Evolutionary conservation across 2,113 vertebrate species (phyloP).

Genomic region (Hipposideros armiger): DNA sequence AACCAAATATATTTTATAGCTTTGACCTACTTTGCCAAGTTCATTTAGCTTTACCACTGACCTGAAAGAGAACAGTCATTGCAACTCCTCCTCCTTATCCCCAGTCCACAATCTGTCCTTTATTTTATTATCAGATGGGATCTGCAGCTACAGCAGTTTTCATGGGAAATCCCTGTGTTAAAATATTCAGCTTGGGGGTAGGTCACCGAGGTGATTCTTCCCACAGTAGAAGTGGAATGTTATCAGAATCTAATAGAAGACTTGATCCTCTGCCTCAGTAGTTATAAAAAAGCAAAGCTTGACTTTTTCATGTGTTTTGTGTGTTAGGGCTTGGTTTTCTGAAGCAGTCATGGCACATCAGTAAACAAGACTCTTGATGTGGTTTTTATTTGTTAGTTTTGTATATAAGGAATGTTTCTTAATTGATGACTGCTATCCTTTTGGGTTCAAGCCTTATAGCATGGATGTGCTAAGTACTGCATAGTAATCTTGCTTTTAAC

Average conservation of each 20-base stretch:
- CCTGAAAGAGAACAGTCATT: background rate
- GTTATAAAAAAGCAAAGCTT: background rate
- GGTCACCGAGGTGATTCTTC: background rate
- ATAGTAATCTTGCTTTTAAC: background rate
- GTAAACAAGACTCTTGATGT: background rate
- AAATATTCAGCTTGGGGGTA: background rate
- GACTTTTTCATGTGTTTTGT: background rate
- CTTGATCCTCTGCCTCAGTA: background rate
- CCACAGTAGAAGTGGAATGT: background rate
- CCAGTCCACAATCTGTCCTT: background rate
- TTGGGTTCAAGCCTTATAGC: background rate
- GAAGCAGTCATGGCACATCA: background rate
- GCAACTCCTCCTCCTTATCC: background rate
- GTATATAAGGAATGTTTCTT: background rate
- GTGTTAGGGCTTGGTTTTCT: background rate
- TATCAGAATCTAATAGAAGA: background rate
- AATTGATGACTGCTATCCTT: background rate
- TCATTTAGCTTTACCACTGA: background rate
- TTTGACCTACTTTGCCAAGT: constrained; percentile 23
- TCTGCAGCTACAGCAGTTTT: background rate
- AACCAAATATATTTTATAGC: background rate
- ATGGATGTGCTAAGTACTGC: background rate
- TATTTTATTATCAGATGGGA: constrained; percentile 18
- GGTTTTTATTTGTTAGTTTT: background rate
- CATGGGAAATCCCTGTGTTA: background rate